phyloP scores from a whole-genome alignment of 2,797 vertebrate genomes.

The Hipposideros larvatus region DNA sequence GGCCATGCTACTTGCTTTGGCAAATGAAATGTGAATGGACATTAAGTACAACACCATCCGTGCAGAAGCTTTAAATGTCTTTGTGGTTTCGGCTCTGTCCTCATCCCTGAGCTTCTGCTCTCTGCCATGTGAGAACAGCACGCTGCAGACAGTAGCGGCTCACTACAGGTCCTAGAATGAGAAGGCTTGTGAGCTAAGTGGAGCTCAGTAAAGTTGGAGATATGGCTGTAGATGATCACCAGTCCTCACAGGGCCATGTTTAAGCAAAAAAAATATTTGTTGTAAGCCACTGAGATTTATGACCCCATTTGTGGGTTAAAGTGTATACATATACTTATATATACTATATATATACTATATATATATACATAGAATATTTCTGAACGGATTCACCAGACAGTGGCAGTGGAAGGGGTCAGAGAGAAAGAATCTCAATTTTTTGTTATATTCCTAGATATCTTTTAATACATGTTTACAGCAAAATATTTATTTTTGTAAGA shows the following conservation, averaged over 20 bases:
- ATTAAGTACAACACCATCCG: not conserved
- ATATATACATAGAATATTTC: not conserved
- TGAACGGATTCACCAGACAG: conserved; percentile 15
- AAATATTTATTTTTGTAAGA: conserved; percentile 51
- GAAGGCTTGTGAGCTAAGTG: not conserved
- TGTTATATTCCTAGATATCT: conserved; percentile 16
- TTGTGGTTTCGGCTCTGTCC: not conserved
- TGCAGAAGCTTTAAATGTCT: not conserved
- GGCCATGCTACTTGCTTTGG: conserved; percentile 3
- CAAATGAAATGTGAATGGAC: not conserved
- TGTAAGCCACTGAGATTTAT: not conserved
- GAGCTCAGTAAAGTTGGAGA: not conserved
- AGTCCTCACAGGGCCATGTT: not conserved
- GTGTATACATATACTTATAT: not conserved
- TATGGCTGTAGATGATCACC: not conserved
- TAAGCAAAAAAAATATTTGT: not conserved
- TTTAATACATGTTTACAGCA: conserved; percentile 34
- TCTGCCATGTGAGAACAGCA: not conserved
- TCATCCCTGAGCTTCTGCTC: not conserved
- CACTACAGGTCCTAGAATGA: not conserved
- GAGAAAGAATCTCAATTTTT: conserved; percentile 38
- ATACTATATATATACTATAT: too few relatives aligned
- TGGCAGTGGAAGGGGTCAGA: not conserved
- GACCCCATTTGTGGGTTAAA: not conserved
- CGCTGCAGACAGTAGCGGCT: not conserved